Evolutionary conservation across 2,888 invertebrate species (phyloP).

Genomic region (Neuroscelio doddi): DNA sequence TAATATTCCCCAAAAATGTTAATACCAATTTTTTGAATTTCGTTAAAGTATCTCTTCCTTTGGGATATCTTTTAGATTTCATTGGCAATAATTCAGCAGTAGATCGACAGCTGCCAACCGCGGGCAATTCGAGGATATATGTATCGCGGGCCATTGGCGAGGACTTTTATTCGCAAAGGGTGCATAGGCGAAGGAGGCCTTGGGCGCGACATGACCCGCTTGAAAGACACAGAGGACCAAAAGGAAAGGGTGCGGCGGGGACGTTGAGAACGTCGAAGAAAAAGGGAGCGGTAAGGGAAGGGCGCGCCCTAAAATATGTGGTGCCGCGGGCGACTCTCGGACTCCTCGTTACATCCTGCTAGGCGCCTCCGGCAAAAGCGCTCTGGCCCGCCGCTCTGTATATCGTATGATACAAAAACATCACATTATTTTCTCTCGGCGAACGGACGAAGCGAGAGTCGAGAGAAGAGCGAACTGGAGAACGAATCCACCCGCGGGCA

Average conservation of each 20-base stretch:
- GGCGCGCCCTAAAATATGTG: slow-evolving; percentile 71
- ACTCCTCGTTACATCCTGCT: slow-evolving; percentile 69
- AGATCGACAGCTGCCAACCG: slow-evolving; percentile 37
- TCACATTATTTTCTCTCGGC: slow-evolving; percentile 66
- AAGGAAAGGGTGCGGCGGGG: slow-evolving; percentile 59
- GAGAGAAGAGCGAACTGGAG: slow-evolving; percentile 36
- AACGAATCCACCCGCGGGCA: slow-evolving; percentile 50
- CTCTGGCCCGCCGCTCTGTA: slow-evolving; percentile 59
- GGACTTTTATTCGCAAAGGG: slow-evolving; percentile 46
- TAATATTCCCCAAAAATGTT: too few relatives aligned
- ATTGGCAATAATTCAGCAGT: slow-evolving; percentile 31
- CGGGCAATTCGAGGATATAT: slow-evolving; percentile 14
- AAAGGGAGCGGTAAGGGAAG: slow-evolving; percentile 34
- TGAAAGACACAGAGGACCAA: slow-evolving; percentile 66
- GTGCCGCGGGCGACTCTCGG: slow-evolving; percentile 65
- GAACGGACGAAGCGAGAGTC: slow-evolving; percentile 50
- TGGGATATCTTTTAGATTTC: too few relatives aligned
- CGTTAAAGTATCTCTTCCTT: too few relatives aligned
- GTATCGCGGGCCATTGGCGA: slow-evolving; percentile 17
- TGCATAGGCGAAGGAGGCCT: slow-evolving; percentile 54
- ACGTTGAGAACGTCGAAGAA: slow-evolving; percentile 39
- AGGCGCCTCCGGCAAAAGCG: slow-evolving; percentile 57
- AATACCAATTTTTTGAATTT: too few relatives aligned
- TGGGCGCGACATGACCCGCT: slow-evolving; percentile 65
- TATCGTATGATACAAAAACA: slow-evolving; percentile 70